These are phyloP conservation scores for Lepetodrilus schrolli DNA, from an alignment of 2,888 invertebrate species.

Conservation along the genomic window DNA sequence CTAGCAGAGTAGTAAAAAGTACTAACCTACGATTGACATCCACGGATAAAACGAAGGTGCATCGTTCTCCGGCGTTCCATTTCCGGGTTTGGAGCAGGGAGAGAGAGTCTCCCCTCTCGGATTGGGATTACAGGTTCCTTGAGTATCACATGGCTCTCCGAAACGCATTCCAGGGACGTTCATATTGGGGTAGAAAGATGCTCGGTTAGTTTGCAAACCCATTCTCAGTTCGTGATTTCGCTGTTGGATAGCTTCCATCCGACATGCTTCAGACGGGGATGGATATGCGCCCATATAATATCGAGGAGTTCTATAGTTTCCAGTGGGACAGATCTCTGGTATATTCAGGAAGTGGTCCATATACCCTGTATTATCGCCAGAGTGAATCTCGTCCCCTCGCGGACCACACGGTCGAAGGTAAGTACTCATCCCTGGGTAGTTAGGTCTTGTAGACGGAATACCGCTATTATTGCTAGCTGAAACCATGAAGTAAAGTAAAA, in stretches of 20 bases:
- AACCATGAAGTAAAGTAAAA: conserved; percentile 54
- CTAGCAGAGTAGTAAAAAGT: conserved; percentile 16
- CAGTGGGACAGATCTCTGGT: conserved; percentile 69
- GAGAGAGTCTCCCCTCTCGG: conserved; percentile 57
- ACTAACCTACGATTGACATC: conserved; percentile 73
- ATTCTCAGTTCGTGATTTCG: conserved; percentile 66
- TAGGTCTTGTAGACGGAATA: conserved; percentile 47
- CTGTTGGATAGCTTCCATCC: conserved; percentile 69
- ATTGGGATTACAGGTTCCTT: conserved; percentile 54
- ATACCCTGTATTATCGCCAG: conserved; percentile 60
- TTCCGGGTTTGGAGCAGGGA: conserved; percentile 59
- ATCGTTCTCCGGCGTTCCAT: conserved; percentile 52
- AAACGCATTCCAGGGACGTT: conserved; percentile 66
- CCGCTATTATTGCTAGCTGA: conserved; percentile 55
- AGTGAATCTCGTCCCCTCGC: conserved; percentile 56
- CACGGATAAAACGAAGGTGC: conserved; percentile 69
- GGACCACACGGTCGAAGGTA: conserved; percentile 64
- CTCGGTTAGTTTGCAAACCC: conserved; percentile 62
- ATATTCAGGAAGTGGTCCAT: conserved; percentile 72
- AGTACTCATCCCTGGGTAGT: conserved; percentile 64
- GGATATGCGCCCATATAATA: conserved; percentile 67
- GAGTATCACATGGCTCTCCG: conserved; percentile 50
- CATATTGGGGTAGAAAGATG: conserved; percentile 69
- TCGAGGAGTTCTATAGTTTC: conserved; percentile 62
- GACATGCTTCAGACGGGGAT: conserved; percentile 58